These are phyloP conservation scores for Hymenopus coronatus DNA, from an alignment of 2,888 invertebrate species.

Conservation along the genomic window DNA sequence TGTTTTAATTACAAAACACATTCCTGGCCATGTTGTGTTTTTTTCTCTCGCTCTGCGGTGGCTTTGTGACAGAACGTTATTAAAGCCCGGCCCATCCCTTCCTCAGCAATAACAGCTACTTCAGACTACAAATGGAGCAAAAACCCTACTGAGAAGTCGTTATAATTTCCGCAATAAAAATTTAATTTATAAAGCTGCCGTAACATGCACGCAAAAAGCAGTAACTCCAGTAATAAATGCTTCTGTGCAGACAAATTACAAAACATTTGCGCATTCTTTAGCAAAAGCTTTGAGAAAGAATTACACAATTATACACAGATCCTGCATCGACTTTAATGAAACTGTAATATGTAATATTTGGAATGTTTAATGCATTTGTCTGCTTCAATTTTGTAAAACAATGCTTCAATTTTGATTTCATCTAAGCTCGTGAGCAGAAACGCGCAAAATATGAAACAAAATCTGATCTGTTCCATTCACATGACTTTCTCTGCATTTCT, in stretches of 20 bases:
- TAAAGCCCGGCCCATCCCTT: background rate
- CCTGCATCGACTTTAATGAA: background rate
- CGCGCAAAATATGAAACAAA: too few relatives aligned
- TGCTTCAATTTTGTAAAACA: too few relatives aligned
- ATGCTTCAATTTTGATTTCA: too few relatives aligned
- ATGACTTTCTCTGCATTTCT: too few relatives aligned
- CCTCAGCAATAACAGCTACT: background rate
- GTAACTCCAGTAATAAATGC: background rate
- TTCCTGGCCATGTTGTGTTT: slow-evolving; percentile 7
- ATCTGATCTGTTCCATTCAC: too few relatives aligned
- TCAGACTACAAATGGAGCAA: background rate
- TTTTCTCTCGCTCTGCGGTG: background rate
- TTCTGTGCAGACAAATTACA: background rate
- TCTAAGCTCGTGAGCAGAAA: too few relatives aligned
- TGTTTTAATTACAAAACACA: slow-evolving; percentile 16
- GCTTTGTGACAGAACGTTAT: background rate
- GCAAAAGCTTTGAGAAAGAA: background rate
- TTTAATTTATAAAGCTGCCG: background rate
- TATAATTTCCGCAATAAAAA: background rate
- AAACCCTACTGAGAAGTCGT: background rate
- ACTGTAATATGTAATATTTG: background rate
- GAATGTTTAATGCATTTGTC: background rate
- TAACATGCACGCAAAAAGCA: background rate
- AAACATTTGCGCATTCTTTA: background rate
- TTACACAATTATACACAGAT: background rate